These are phyloP conservation scores for Pica pica DNA, from an alignment of 2,113 vertebrate species.

Conservation along the genomic window DNA sequence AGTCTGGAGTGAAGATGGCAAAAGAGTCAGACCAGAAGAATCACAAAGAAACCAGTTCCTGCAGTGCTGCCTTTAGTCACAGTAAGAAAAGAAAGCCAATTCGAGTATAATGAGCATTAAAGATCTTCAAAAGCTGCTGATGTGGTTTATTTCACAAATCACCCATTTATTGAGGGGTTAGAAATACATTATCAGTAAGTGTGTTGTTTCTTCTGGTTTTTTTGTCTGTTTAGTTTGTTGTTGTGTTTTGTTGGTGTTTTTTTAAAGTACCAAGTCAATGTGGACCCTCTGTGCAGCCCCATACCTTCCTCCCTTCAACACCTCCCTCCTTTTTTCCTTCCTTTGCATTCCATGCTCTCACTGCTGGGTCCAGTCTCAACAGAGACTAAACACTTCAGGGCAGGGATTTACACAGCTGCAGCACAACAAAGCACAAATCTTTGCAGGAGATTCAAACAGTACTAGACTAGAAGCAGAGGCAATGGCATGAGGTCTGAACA, in stretches of 20 bases:
- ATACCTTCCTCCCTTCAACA: background rate
- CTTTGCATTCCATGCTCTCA: background rate
- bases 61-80: background rate
- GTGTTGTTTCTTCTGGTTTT: background rate
- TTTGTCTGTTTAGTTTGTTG: background rate
- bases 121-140: background rate
- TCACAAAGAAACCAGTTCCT: background rate
- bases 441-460: background rate
- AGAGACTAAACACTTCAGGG: background rate
- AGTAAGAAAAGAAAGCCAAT: background rate
- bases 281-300: background rate
- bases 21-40: background rate
- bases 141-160: background rate
- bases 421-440: accelerated
- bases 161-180: background rate
- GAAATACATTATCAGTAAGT: background rate
- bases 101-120: accelerated
- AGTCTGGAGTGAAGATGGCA: background rate
- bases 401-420: background rate
- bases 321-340: background rate
- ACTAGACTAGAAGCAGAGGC: background rate
- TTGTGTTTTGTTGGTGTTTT: background rate
- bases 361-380: background rate
- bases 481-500: background rate
- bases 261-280: background rate